These are phyloP conservation scores for Rhadinocentrus ornatus DNA, from an alignment of 2,797 vertebrate species.

Conservation along the genomic window DNA sequence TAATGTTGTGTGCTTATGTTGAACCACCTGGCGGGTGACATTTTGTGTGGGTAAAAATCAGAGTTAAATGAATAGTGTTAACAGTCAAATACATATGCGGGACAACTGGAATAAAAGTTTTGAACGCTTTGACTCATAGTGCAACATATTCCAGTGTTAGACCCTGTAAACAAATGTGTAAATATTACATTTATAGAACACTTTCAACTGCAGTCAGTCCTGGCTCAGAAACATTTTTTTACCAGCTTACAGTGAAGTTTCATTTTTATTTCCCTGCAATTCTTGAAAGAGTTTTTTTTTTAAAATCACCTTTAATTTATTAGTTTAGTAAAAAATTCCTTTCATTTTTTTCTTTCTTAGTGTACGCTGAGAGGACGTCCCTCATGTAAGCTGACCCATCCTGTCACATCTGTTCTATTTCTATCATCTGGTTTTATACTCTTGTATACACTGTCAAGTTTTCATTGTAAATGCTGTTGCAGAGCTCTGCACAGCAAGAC, in stretches of 20 bases:
- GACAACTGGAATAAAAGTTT: conserved; percentile 7
- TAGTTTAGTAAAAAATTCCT: conserved; percentile 1
- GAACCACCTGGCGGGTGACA: too few species aligned
- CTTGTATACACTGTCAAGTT: conserved; percentile 6
- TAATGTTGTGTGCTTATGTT: too few species aligned
- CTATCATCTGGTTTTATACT: conserved; percentile 20
- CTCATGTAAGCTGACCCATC: not conserved
- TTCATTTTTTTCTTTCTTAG: not conserved
- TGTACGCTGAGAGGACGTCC: not conserved
- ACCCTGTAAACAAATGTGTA: conserved; percentile 21
- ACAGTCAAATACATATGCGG: conserved; percentile 11
- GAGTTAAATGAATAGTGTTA: conserved; percentile 5
- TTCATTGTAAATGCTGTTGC: conserved; percentile 18
- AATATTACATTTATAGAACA: conserved; percentile 38
- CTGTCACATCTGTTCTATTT: conserved; percentile 36
- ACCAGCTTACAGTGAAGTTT: not conserved
- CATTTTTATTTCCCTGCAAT: conserved; percentile 14
- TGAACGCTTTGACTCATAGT: conserved; percentile 28
- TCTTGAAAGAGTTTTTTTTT: not conserved
- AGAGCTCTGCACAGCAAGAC: conserved; percentile 1
- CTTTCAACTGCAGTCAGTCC: conserved; percentile 28
- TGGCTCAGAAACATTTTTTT: conserved; percentile 11
- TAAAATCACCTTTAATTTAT: conserved; percentile 23
- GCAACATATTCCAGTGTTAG: conserved; percentile 16
- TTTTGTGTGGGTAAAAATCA: too few species aligned